Evolutionary conservation across 2,888 invertebrate species (phyloP).

Genomic region (Auanema sp.): DNA sequence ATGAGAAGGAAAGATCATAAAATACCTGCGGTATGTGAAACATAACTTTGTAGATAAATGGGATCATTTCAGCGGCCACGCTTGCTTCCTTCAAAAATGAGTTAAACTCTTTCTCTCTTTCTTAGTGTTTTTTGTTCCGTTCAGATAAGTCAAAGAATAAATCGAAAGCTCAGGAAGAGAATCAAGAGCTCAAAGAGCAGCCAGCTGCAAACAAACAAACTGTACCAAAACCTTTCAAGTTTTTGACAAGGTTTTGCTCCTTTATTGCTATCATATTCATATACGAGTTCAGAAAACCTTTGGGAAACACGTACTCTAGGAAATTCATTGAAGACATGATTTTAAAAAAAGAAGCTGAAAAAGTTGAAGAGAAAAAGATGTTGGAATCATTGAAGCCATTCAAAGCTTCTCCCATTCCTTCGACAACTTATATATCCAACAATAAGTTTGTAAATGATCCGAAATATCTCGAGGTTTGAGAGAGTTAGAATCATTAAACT

Average conservation of each 20-base stretch:
- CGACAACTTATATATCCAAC: slow-evolving; percentile 30
- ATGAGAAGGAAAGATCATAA: too few relatives aligned
- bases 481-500: too few relatives aligned
- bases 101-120: too few relatives aligned
- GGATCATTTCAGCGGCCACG: too few relatives aligned
- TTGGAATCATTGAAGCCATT: slow-evolving; percentile 17
- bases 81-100: too few relatives aligned
- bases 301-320: slow-evolving; percentile 18
- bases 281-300: slow-evolving; percentile 13
- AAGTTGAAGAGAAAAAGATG: slow-evolving; percentile 10
- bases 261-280: not conserved
- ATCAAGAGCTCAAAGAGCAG: not conserved
- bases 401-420: slow-evolving; percentile 36
- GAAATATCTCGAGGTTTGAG: slow-evolving; percentile 28
- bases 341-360: slow-evolving; percentile 14
- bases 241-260: not conserved
- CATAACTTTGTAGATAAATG: too few relatives aligned
- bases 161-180: not conserved
- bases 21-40: too few relatives aligned
- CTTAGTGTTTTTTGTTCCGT: too few relatives aligned
- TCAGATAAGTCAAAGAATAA: not conserved
- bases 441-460: slow-evolving; percentile 30
- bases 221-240: slow-evolving; percentile 5
- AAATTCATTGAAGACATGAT: slow-evolving; percentile 20
- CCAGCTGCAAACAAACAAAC: slow-evolving; percentile 1